phyloP scores from a whole-genome alignment of 2,888 invertebrate genomes.

The Eupithecia subfuscata region DNA sequence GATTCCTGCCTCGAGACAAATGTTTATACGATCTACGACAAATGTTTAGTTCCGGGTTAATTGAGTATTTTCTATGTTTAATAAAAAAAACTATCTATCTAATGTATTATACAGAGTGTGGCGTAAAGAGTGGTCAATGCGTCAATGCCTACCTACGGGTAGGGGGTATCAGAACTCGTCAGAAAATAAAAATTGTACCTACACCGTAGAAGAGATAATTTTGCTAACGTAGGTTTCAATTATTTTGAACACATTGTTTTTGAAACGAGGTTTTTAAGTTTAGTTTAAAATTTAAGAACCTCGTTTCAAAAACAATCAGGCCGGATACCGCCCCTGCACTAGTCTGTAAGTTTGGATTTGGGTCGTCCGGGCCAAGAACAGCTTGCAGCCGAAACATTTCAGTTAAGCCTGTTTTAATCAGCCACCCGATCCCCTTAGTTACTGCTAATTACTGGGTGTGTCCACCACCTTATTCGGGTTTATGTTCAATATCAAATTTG shows the following conservation, averaged over 20 bases:
- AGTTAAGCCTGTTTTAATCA: conserved; percentile 78
- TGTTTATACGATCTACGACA: too few relatives aligned
- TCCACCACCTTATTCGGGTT: conserved; percentile 74
- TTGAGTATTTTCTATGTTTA: too few relatives aligned
- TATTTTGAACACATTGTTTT: neutral
- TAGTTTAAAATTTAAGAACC: neutral
- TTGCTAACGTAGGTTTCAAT: neutral
- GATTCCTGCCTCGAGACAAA: too few relatives aligned
- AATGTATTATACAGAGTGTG: too few relatives aligned
- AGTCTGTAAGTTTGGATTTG: conserved; percentile 52
- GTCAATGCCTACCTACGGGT: too few relatives aligned
- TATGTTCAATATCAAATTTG: conserved; percentile 78
- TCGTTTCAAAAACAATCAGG: neutral
- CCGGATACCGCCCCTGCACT: conserved; percentile 17
- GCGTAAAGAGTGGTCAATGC: too few relatives aligned
- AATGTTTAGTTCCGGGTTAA: too few relatives aligned
- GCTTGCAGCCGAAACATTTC: conserved; percentile 41
- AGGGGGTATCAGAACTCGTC: too few relatives aligned
- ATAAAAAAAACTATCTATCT: too few relatives aligned
- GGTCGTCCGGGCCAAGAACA: conserved; percentile 48
- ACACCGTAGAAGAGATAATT: too few relatives aligned
- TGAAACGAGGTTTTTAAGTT: too few relatives aligned
- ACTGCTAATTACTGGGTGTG: conserved; percentile 79
- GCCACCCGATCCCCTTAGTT: conserved; percentile 68
- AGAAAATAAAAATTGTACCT: too few relatives aligned